Base-by-base conservation (phyloP, 2,797 vertebrate species). In the Cirrhinus molitorella region DNA sequence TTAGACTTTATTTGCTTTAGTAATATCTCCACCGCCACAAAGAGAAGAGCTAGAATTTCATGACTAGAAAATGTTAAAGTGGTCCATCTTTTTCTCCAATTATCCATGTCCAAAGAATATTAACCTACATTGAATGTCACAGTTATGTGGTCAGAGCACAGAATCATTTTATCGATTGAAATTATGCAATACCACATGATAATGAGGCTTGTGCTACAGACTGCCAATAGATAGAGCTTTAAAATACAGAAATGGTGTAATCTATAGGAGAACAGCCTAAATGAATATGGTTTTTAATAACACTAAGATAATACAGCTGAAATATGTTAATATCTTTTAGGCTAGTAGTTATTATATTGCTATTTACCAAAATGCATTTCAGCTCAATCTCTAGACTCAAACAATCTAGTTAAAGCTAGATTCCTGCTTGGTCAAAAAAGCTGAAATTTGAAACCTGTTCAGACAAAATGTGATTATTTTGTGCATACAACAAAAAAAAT, bases 1-100 rank as follows among this genome's bases (percentile, higher is more conserved):
- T 85, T 83, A 66, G 71, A 59, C 45, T 57, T 76, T 0, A 63
- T 76, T 85, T 71, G 23, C 70, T 74, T 55, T 61, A 66, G 23
- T 76, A 83, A 28, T 21, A 31, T 45, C 57, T 68, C 34, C 21
- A 40, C 70, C 28, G 34, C 71, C 63, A 23, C 67, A 70, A 70
- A 75, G 34, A 78, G 57, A 43, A 43, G 40, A 43, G 40, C 40
- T 2, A 43, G 40, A 43, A 43, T 81, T 74, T 70, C 40, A 75
- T 78, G 55, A 74, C 19, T 28, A n/a, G 17, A 55, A 75, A 49
- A 68, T 53, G 31, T 79, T 73, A 61, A 84, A 68, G 25, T 13
- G 51, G 13, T 19, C 79, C 5, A 63, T 73, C 21, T 57, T 55
- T 59, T 75, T 25, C 51, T 31, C 2, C 40, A 63, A 74, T 73